Evolutionary conservation across 2,888 invertebrate species (phyloP).

Genomic region (Pristionchus fissidentatus): DNA sequence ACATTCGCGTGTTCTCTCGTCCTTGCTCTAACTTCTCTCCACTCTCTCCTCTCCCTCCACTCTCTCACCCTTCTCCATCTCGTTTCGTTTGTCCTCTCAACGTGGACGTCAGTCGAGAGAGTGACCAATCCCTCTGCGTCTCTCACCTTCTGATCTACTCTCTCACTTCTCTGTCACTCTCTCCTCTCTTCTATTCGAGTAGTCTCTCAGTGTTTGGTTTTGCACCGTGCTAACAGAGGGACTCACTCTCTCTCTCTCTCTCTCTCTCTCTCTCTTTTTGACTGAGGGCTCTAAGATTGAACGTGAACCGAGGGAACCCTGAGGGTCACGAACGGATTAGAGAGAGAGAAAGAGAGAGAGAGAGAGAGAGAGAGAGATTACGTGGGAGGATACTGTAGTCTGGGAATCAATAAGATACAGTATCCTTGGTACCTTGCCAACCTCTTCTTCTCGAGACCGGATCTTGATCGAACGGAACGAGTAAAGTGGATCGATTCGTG

Average conservation of each 20-base stretch:
- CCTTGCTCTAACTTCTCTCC: conserved; percentile 6
- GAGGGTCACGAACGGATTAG: not conserved
- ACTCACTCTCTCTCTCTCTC: not conserved
- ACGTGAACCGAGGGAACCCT: not conserved
- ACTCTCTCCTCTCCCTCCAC: conserved; percentile 11
- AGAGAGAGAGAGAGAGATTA: not conserved
- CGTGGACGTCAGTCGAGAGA: conserved; percentile 23
- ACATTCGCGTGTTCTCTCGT: not conserved
- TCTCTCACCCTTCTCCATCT: conserved; percentile 8
- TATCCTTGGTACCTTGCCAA: too few relatives aligned
- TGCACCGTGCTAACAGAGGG: not conserved
- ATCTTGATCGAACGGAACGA: not conserved
- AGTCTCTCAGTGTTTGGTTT: conserved; percentile 28
- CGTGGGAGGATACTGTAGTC: too few relatives aligned
- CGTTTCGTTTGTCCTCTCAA: conserved; percentile 25
- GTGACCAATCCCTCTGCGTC: conserved; percentile 22
- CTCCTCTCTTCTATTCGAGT: not conserved
- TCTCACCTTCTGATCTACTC: not conserved
- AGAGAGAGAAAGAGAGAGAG: not conserved
- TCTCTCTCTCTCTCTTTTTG: not conserved
- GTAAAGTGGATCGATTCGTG: not conserved
- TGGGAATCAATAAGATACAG: too few relatives aligned
- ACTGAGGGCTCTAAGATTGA: not conserved
- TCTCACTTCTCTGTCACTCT: conserved; percentile 14
- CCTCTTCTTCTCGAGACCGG: too few relatives aligned